phyloP scores from a whole-genome alignment of 2,888 invertebrate species.

The Coremacera marginata region DNA sequence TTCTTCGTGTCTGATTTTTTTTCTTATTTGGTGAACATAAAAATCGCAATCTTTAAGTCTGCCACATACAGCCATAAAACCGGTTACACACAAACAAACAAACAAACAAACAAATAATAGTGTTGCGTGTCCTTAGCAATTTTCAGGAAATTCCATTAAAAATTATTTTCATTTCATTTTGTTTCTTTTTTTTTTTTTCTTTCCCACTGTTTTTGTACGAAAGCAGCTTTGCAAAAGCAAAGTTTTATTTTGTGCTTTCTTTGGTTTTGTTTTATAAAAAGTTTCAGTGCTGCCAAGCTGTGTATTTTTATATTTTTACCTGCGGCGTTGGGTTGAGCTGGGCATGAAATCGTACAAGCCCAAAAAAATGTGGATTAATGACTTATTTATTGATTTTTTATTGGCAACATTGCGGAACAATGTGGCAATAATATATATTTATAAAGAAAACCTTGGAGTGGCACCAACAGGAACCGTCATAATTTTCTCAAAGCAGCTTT shows the following conservation, averaged over 20 bases:
- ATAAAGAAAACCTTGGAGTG: too few relatives aligned
- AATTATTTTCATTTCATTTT: constrained; percentile 17
- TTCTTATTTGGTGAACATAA: too few relatives aligned
- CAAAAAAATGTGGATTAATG: background rate
- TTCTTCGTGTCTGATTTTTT: too few relatives aligned
- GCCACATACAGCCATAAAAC: too few relatives aligned
- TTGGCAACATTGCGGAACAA: background rate
- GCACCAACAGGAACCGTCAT: too few relatives aligned
- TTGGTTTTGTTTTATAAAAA: constrained; percentile 9
- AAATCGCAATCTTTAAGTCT: too few relatives aligned
- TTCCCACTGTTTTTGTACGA: background rate
- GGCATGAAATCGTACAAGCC: background rate
- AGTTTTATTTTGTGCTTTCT: background rate
- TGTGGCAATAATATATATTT: too few relatives aligned
- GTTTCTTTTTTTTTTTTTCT: background rate
- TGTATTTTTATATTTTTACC: background rate
- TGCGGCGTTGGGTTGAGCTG: background rate
- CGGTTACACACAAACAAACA: background rate
- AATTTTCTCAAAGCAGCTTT: too few relatives aligned
- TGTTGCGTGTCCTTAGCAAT: constrained; percentile 23
- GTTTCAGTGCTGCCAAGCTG: background rate
- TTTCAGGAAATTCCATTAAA: constrained; percentile 36
- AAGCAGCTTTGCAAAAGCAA: background rate
- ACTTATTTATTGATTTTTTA: constrained; percentile 9
- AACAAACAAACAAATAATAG: background rate